Evolutionary conservation across 1,140 invertebrate species (phyloP), one percentile per base, ranked within the genome.

Genomic region (Trichomalopsis sarcophagae): DNA sequence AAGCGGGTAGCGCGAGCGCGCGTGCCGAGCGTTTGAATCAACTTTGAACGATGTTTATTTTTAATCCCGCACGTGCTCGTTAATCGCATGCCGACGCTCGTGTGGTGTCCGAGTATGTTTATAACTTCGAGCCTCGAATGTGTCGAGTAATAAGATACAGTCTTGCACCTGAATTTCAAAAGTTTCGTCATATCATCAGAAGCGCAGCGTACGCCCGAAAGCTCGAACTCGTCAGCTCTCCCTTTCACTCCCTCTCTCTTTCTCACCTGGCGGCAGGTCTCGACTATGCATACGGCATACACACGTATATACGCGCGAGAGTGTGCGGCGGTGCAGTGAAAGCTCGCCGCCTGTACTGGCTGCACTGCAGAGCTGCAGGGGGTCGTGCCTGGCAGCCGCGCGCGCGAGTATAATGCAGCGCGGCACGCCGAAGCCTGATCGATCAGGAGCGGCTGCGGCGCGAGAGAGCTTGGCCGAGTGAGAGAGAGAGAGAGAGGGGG

Each of bases 391-490:
- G 40, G 30, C 74, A 27, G 40, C 17, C 40, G 74, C 30, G 27
- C 40, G 44, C 21, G 50, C n/a, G n/a, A 50, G 68, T 55, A 55
- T 44, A 76, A 81, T 77, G 84, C 84, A 80, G 79, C 40, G 11
- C 76, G 17, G 55, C 66, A 76, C 23, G 23, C 73, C 62, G 73
- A 71, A 69, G 69, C 10, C 50, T 81, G 71, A 85, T 85, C 84
- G 84, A 85, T 85, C 84, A 66, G 40, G 33, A 81, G 84, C 73
- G 73, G 69, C 69, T 36, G 83, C 78, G 66, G 40, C 11, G 36
- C 23, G 10, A 27, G 6, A 76, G 81, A 33, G 40, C 23, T 66
- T 14, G 13, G 14, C 68, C 10, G 21, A 62, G 17, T 17, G 17
- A 62, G 10, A 44, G 7, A 40, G 5, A 40, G 7, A 33, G 33